Evolutionary conservation across 2,797 vertebrate species (phyloP).

Genomic region (Alfaro cultratus): DNA sequence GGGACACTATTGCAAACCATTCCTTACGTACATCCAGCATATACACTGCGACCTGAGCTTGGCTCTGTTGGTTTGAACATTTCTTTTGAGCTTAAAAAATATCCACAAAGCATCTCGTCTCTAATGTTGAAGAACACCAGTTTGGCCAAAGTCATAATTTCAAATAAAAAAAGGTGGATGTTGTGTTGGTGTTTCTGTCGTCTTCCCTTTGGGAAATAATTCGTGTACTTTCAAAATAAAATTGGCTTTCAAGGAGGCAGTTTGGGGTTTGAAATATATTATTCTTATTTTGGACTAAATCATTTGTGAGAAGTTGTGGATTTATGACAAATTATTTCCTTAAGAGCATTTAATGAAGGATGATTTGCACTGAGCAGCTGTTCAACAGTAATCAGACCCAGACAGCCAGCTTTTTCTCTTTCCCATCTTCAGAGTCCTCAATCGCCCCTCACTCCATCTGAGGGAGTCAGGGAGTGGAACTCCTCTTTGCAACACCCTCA

Average conservation of each 20-base stretch:
- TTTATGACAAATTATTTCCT: constrained; percentile 54
- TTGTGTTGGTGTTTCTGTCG: background rate
- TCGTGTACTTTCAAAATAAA: background rate
- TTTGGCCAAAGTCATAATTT: constrained; percentile 14
- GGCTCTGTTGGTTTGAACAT: constrained; percentile 44
- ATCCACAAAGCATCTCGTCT: constrained; percentile 9
- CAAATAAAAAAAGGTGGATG: background rate
- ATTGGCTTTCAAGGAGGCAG: background rate
- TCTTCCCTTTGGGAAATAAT: background rate
- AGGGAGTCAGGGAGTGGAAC: constrained; percentile 37
- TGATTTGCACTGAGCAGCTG: constrained; percentile 66
- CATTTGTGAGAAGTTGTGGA: constrained; percentile 37
- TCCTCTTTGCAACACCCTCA: constrained; percentile 54
- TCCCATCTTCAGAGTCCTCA: constrained; percentile 15
- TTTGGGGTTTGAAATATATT: constrained; percentile 17
- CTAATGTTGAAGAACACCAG: constrained; percentile 7
- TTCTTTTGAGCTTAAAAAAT: constrained; percentile 30
- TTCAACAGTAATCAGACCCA: constrained; percentile 53
- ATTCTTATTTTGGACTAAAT: background rate
- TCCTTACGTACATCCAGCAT: constrained; percentile 39
- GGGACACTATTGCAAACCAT: constrained; percentile 54
- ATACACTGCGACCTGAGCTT: constrained; percentile 24
- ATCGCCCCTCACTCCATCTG: constrained; percentile 30
- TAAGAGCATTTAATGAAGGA: constrained; percentile 59
- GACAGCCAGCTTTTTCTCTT: constrained; percentile 42